Evolutionary conservation across 2,888 invertebrate species (phyloP).

Genomic region (Limnephilus marmoratus): DNA sequence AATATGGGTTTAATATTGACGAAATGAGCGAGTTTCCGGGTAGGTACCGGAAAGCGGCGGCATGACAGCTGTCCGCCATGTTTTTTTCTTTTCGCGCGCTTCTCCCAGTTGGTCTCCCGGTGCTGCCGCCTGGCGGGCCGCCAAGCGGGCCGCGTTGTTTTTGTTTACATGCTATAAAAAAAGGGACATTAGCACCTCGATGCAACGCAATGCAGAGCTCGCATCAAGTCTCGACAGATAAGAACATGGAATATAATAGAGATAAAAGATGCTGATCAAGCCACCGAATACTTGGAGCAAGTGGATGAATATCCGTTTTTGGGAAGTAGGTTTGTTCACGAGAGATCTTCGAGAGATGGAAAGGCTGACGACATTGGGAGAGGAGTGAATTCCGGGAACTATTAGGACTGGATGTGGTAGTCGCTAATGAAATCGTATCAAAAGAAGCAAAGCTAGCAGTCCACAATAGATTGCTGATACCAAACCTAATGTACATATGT

Average conservation of each 20-base stretch:
- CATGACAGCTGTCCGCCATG: conserved; percentile 42
- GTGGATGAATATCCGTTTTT: neutral
- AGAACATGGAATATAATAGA: neutral
- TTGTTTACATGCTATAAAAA: conserved; percentile 61
- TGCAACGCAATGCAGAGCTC: conserved; percentile 47
- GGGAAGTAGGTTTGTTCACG: neutral
- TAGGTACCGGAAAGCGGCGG: conserved; percentile 20
- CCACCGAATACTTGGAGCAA: neutral
- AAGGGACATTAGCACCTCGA: conserved; percentile 54
- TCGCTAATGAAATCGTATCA: too few species aligned
- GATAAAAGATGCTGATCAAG: neutral
- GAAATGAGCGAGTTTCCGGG: neutral
- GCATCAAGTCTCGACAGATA: neutral
- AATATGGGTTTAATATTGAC: neutral
- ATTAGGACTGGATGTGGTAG: too few species aligned
- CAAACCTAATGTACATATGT: neutral
- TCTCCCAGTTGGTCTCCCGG: conserved; percentile 44
- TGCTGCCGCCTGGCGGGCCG: conserved; percentile 54
- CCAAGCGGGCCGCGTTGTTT: conserved; percentile 62
- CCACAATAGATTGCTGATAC: neutral
- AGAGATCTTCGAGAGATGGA: neutral
- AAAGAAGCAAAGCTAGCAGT: neutral
- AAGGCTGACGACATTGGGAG: neutral
- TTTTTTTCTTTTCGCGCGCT: conserved; percentile 35
- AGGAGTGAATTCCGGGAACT: too few species aligned